Evolutionary conservation across 1,140 invertebrate genomes (phyloP), one percentile per base, ranked within the genome.

Genomic region (Lethrus apterus): DNA sequence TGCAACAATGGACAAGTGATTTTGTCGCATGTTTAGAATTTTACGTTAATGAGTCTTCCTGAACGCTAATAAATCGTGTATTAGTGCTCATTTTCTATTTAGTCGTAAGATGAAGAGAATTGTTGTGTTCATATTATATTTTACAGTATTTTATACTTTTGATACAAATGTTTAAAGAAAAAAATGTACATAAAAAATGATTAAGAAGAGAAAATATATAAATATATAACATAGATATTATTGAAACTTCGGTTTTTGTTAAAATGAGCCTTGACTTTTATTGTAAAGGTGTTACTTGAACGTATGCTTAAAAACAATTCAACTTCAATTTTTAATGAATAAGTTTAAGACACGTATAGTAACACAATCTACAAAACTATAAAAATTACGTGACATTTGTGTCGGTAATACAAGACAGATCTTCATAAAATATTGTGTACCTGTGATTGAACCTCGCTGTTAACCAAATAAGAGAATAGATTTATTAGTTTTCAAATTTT

Each of bases 61-160:
- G 35, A 50, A 46, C 51, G 36, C 51, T 38, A 38, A 38, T 38
- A 38, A 8, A 11, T 38, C 10, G 13, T 21, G 20, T 38, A 38
- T 38, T 38, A 38, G 35, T 38, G 35, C 24, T 38, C n/a, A n/a
- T n/a, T n/a, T n/a, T n/a, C n/a, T 38, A 38, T 21, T 47, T 52
- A 54, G 61, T 65, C 60, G 60, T 63, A 58, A 62, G 60, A 63
- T 61, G 50, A 55, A 62, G 63, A 65, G 62, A 65, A 66, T 65
- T 65, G 63, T 65, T 66, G 64, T 66, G 64, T 66, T 66, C 62
- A 64, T 50, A 53, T 60, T 58, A 63, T 65, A 57, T 61, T 64
- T 62, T 63, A 63, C 62, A 65, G 63, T 66, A 66, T 66, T 66
- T 66, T 66, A 62, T 66, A 66, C 62, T 63, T 66, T 66, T 66